A percentile compares a stretch with the other conserved stretches of the same genome.
Evolutionary conservation across 2,888 invertebrate species (phyloP).

Genomic region (Meliscaeva auricollis): DNA sequence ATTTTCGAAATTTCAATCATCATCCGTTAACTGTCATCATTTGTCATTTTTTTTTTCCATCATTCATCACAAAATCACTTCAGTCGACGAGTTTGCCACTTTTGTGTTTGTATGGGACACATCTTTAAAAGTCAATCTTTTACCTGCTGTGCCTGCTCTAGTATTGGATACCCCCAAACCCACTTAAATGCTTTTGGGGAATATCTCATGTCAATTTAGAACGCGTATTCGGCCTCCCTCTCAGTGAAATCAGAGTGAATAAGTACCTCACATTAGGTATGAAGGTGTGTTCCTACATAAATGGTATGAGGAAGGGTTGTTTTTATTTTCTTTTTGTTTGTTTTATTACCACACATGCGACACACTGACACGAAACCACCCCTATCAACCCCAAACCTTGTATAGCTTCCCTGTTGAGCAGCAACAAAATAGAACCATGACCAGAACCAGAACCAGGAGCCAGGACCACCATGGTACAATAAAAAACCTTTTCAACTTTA

Average conservation of each 20-base stretch:
- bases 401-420: constrained; percentile 12
- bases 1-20: constrained; percentile 26
- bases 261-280: constrained; percentile 26
- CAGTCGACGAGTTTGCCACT: constrained; percentile 54
- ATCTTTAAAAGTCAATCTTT: constrained; percentile 47
- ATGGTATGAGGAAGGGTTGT: background rate
- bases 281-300: background rate
- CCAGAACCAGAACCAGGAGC: background rate
- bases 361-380: constrained; percentile 32
- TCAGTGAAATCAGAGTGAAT: constrained; percentile 39
- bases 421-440: constrained; percentile 35
- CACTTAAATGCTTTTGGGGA: constrained; percentile 6
- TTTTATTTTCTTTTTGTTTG: constrained; percentile 7
- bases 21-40: constrained; percentile 61
- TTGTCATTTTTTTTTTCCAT: constrained; percentile 49
- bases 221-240: background rate
- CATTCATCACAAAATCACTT: constrained; percentile 70
- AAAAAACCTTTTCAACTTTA: constrained; percentile 71
- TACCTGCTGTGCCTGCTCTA: constrained; percentile 28
- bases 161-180: background rate
- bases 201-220: constrained; percentile 51
- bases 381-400: background rate
- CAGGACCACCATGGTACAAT: constrained; percentile 50
- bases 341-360: constrained; percentile 37
- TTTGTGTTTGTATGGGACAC: constrained; percentile 38